Base-by-base conservation (phyloP, 2,888 invertebrate genomes). In the Callyntrura sp. region DNA sequence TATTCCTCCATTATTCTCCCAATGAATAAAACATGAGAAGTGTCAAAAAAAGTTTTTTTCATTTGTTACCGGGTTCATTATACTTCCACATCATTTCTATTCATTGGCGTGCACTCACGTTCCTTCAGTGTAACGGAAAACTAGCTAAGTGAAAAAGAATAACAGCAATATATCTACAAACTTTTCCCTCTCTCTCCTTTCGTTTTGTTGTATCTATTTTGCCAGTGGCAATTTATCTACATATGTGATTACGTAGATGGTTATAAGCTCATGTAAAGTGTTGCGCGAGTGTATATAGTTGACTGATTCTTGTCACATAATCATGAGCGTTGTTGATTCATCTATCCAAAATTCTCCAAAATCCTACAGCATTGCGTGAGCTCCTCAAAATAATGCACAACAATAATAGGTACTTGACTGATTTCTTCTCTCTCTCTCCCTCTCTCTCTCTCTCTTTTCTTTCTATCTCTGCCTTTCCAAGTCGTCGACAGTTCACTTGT, bases 1-100 rank as follows among this genome's bases (percentile, higher is more conserved):
- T 57, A 78, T 78, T 78, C 35, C 57, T 14, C 57, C 78, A 51
- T 78, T 78, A 51, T 57, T 78, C 78, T 51, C 28, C n/a, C 2
- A 57, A 78, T 78, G 55, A 78, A 78, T 78, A 78, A 78, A 55
- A 78, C 78, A 78, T 78, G 78, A 78, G 78, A 78, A 78, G 78
- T 78, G 78, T 78, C 78, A 78, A 78, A 78, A 78, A 76, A 78
- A 28, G 9, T 14, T 78, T 78, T 78, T 78, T 78, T 78, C 78
- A 78, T 78, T 78, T 78, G 51, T 57, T 78, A 78, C 78, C 78
- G 55, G 57, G 78, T 78, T 78, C 78, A 78, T 78, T 78, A 78
- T 35, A 57, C 78, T 55, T 35, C 55, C 78, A 55, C 78, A 43
- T 78, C 78, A 78, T 55, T 78, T 78, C 51, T 78, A 78, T 78